Percentiles rank a stretch among this genome's conserved stretches.
Evolutionary conservation across 2,888 invertebrate genomes (phyloP).

Genomic region (Cephalotes varians): DNA sequence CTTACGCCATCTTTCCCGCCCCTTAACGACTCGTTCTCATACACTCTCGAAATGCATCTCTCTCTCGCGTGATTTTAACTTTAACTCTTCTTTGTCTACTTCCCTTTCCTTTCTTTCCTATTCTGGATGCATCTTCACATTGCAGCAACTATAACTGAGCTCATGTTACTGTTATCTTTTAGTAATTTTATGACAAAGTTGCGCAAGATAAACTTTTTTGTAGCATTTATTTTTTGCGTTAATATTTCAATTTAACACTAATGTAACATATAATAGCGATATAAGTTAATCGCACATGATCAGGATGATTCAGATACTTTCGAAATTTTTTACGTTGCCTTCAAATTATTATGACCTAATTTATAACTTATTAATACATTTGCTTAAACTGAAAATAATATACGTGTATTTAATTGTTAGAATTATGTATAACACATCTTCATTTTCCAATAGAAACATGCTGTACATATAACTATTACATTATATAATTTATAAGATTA

Average conservation of each 20-base stretch:
- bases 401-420: not conserved
- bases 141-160: slow-evolving; percentile 47
- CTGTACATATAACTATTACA: not conserved
- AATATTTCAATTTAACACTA: not conserved
- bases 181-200: slow-evolving; percentile 19
- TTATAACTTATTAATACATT: not conserved
- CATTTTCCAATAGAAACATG: not conserved
- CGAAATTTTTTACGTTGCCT: not conserved
- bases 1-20: slow-evolving; percentile 67
- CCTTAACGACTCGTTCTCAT: slow-evolving; percentile 70
- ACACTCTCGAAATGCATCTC: slow-evolving; percentile 69
- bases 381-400: not conserved
- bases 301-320: not conserved
- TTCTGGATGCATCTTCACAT: slow-evolving; percentile 56
- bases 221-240: not conserved
- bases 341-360: not conserved
- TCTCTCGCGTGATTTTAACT: slow-evolving; percentile 46
- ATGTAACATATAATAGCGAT: not conserved
- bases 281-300: not conserved
- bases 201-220: not conserved
- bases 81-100: slow-evolving; percentile 48
- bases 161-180: slow-evolving; percentile 43
- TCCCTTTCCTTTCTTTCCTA: slow-evolving; percentile 49
- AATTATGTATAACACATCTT: not conserved
- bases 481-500: not conserved